Evolutionary conservation across 2,888 invertebrate species (phyloP).

Genomic region (Limnephilus lunatus): DNA sequence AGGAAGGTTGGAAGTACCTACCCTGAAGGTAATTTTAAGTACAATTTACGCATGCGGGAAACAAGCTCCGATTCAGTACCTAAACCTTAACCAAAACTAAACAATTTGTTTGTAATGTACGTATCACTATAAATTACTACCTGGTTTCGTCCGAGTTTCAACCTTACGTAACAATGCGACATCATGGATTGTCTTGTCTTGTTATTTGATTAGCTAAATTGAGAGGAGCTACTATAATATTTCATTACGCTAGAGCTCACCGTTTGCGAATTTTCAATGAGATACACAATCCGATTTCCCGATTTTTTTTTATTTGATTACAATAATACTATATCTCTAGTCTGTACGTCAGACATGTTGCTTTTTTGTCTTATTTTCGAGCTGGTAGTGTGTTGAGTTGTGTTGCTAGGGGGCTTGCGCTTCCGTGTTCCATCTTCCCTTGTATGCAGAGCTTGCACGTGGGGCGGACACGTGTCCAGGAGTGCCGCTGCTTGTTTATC

Average conservation of each 20-base stretch:
- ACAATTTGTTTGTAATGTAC: too few species aligned
- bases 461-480: neutral
- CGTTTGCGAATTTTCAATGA: neutral
- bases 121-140: too few species aligned
- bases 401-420: neutral
- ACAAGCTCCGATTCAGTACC: too few species aligned
- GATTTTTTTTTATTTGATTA: neutral
- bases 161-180: too few species aligned
- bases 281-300: neutral
- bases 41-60: too few species aligned
- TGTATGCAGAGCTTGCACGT: slow-evolving; percentile 14
- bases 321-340: neutral
- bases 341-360: neutral
- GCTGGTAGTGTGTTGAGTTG: neutral
- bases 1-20: too few species aligned
- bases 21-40: too few species aligned
- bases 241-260: neutral
- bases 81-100: too few species aligned
- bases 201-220: too few species aligned
- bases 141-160: too few species aligned
- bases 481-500: neutral
- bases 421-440: slow-evolving; percentile 10
- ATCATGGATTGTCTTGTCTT: too few species aligned
- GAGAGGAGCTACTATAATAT: neutral
- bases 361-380: neutral